These are phyloP conservation scores for Chionoecetes opilio DNA, from an alignment of 1,140 invertebrate genomes.

Conservation along the genomic window DNA sequence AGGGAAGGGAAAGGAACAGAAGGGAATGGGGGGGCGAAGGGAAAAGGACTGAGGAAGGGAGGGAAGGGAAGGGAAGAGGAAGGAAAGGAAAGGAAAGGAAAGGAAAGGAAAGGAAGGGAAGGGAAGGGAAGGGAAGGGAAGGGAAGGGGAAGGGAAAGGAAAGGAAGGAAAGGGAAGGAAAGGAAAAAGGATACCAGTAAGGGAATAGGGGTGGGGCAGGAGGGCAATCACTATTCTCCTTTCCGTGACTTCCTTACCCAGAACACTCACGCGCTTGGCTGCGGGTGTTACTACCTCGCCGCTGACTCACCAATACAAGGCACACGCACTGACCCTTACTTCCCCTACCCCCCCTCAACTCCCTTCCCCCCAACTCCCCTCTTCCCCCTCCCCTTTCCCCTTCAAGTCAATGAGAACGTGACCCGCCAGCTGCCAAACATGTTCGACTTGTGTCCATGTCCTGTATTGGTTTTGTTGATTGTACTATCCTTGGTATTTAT, in stretches of 20 bases:
- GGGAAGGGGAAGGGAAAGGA: neutral
- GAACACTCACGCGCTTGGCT: neutral
- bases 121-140: neutral
- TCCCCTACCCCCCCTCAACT: neutral
- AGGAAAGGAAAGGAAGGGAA: neutral
- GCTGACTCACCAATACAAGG: slow-evolving; percentile 37
- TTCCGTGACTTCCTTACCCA: slow-evolving; percentile 1
- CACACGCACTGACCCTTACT: neutral
- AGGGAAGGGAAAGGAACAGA: too few species aligned
- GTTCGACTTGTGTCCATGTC: too few species aligned
- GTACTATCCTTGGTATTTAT: neutral
- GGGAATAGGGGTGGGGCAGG: neutral
- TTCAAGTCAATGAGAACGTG: too few species aligned
- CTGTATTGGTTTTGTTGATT: neutral
- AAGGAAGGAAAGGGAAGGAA: neutral
- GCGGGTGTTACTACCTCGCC: neutral
- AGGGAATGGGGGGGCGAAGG: neutral
- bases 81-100: neutral
- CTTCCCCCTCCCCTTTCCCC: too few species aligned
- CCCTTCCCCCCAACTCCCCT: neutral
- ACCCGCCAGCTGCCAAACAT: too few species aligned
- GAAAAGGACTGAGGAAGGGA: neutral
- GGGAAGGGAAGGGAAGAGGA: neutral
- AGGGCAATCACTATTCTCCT: neutral
- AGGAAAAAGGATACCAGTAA: neutral